These are phyloP conservation scores for Fringilla coelebs DNA, from an alignment of 2,797 vertebrate species.

Conservation along the genomic window DNA sequence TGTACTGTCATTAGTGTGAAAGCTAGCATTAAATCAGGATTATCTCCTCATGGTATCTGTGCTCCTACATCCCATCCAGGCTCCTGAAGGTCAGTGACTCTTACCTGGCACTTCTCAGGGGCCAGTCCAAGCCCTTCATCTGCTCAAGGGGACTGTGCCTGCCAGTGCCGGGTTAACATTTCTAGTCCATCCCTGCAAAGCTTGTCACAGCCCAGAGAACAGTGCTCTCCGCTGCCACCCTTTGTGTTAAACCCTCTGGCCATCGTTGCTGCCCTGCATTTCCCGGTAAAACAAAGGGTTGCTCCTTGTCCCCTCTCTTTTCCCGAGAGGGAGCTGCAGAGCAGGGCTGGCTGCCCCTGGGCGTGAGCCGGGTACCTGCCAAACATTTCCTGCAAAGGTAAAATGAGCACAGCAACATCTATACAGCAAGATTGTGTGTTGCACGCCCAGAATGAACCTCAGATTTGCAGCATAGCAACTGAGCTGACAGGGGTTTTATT, in stretches of 20 bases:
- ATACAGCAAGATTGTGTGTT: rapidly evolving
- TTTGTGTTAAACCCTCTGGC: neutral
- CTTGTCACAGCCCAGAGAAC: neutral
- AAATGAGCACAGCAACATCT: neutral
- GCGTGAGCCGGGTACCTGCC: neutral
- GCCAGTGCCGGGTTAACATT: neutral
- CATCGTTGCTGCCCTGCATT: neutral
- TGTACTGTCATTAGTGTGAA: neutral
- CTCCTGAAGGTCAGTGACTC: neutral
- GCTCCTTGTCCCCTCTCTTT: neutral
- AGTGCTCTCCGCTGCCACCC: neutral
- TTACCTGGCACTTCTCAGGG: neutral
- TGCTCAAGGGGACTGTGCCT: neutral
- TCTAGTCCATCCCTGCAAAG: neutral
- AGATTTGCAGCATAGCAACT: neutral
- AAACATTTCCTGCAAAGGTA: neutral
- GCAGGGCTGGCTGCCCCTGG: neutral
- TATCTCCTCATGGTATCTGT: neutral
- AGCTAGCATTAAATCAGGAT: neutral
- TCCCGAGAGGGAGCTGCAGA: rapidly evolving
- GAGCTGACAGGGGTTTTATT: neutral
- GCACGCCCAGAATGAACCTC: neutral
- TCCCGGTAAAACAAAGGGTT: neutral
- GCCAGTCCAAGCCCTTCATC: rapidly evolving
- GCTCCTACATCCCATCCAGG: neutral